Conservation (phyloP, 2,888 invertebrate species). For the Dryocosmus kuriphilus region DNA sequence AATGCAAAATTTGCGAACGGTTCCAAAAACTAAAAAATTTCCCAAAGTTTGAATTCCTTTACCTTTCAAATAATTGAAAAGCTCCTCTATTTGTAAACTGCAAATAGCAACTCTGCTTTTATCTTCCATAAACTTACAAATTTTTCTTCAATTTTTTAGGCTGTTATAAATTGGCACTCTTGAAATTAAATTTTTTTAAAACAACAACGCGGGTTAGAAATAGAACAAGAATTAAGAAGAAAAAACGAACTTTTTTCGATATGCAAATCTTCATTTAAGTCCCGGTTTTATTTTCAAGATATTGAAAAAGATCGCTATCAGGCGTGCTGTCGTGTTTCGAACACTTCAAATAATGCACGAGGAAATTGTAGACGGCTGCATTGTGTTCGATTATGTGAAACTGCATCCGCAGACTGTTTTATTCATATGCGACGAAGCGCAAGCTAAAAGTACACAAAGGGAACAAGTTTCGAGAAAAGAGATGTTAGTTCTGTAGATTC, state of each 20-base stretch:
- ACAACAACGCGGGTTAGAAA: neutral
- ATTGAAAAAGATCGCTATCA: constrained; percentile 30
- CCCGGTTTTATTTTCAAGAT: constrained; percentile 17
- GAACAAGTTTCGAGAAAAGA: constrained; percentile 13
- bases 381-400: constrained; percentile 38
- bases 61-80: too few relatives aligned
- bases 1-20: too few relatives aligned
- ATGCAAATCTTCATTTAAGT: constrained; percentile 26
- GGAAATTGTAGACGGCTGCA: constrained; percentile 35
- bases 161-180: too few relatives aligned
- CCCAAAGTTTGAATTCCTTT: too few relatives aligned
- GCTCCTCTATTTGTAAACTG: too few relatives aligned
- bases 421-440: constrained; percentile 34
- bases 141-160: too few relatives aligned
- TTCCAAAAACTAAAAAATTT: too few relatives aligned
- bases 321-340: constrained; percentile 24
- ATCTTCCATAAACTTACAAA: too few relatives aligned
- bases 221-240: neutral
- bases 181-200: too few relatives aligned
- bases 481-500: constrained; percentile 24
- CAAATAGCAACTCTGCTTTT: too few relatives aligned
- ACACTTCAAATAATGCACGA: constrained; percentile 29
- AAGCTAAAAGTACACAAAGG: constrained; percentile 27
- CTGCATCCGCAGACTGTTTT: constrained; percentile 39
- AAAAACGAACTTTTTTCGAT: neutral